Evolutionary conservation across 1,140 invertebrate genomes (phyloP).

Genomic region (Amphibalanus amphitrite): DNA sequence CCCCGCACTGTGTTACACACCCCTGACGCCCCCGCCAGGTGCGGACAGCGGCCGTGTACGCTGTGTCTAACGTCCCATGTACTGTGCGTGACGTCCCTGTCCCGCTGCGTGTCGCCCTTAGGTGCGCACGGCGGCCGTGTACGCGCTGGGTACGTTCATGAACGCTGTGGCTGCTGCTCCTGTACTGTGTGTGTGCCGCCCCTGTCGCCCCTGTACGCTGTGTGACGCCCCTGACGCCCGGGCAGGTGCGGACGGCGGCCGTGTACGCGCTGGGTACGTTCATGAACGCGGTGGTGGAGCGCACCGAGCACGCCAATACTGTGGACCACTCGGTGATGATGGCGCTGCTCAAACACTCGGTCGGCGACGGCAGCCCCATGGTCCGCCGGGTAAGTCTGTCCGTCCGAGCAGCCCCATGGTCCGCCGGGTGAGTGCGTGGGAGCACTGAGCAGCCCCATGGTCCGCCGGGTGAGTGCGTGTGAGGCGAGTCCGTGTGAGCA

Average conservation of each 20-base stretch:
- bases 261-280: conserved; percentile 90
- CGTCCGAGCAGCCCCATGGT: conserved; percentile 54
- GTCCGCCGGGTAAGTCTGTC: conserved; percentile 60
- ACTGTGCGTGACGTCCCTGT: too few relatives aligned
- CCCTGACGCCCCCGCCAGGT: too few relatives aligned
- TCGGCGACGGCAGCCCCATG: conserved; percentile 65
- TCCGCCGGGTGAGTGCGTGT: too few relatives aligned
- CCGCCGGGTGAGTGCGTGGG: conserved; percentile 57
- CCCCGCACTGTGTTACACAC: too few relatives aligned
- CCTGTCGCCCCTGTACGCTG: too few relatives aligned
- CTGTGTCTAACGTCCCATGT: too few relatives aligned
- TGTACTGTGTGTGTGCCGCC: conserved; percentile 10
- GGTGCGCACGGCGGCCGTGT: too few relatives aligned
- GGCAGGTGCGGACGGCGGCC: conserved; percentile 69
- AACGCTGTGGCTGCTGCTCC: not conserved
- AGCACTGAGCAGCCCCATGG: too few relatives aligned
- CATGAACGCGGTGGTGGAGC: conserved; percentile 53
- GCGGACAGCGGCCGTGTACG: too few relatives aligned
- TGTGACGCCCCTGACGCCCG: too few relatives aligned
- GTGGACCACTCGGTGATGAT: conserved; percentile 82
- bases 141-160: not conserved
- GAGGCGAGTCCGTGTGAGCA: conserved; percentile 32
- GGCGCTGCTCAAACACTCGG: conserved; percentile 55
- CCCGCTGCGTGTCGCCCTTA: too few relatives aligned
- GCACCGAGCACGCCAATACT: conserved; percentile 79